phyloP scores from a whole-genome alignment of 2,797 vertebrate species.

The Coluber constrictor region DNA sequence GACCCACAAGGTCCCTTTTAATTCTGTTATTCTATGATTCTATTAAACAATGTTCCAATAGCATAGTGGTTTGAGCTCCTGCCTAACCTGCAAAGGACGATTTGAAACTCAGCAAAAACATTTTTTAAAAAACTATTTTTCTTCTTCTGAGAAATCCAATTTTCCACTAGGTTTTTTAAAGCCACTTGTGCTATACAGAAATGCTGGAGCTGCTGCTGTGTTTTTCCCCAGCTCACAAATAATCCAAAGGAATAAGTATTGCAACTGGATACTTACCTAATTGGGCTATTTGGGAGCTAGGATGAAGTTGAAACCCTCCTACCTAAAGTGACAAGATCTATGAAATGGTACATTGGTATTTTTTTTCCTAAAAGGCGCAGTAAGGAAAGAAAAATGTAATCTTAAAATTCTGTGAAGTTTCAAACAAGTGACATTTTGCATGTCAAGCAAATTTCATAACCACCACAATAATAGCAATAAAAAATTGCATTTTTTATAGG shows the following conservation, averaged over 20 bases:
- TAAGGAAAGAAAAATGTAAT: not conserved
- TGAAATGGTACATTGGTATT: not conserved
- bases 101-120: not conserved
- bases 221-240: not conserved
- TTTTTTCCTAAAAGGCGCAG: not conserved
- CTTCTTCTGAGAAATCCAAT: not conserved
- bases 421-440: not conserved
- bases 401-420: not conserved
- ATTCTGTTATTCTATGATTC: too few relatives aligned
- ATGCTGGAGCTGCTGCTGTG: not conserved
- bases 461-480: not conserved
- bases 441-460: not conserved
- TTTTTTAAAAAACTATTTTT: not conserved
- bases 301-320: not conserved
- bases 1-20: too few relatives aligned
- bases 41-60: not conserved
- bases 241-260: not conserved
- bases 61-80: not conserved
- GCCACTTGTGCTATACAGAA: not conserved
- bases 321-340: not conserved
- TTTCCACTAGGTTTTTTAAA: not conserved
- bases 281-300: not conserved
- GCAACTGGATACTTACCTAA: not conserved
- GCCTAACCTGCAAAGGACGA: not conserved
- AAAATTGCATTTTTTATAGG: too few relatives aligned